These are phyloP conservation scores for Chrysolina oricalcia DNA, from an alignment of 2,888 invertebrate species.

Conservation along the genomic window DNA sequence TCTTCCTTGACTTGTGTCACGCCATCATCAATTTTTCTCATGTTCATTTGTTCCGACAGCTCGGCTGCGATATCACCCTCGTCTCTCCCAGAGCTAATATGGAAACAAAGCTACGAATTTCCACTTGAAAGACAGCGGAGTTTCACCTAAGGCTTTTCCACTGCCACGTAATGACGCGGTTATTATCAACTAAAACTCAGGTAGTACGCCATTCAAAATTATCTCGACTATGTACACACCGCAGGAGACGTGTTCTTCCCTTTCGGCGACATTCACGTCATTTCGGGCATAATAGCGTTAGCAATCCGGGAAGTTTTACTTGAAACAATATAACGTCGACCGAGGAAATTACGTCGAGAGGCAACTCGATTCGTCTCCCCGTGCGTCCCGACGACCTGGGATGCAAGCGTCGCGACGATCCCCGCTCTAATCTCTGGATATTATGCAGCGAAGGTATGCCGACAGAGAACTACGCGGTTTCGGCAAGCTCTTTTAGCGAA, in stretches of 20 bases:
- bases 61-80: neutral
- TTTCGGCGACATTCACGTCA: neutral
- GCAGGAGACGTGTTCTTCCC: constrained; percentile 7
- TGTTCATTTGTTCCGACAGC: too few relatives aligned
- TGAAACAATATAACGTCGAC: constrained; percentile 5
- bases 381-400: neutral
- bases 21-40: too few relatives aligned
- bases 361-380: neutral
- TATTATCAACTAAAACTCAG: constrained; percentile 9
- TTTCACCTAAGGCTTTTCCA: neutral
- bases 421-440: constrained; percentile 6
- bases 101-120: constrained; percentile 9
- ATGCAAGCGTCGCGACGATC: neutral
- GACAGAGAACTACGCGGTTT: neutral
- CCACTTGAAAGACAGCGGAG: neutral
- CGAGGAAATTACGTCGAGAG: constrained; percentile 11
- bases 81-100: neutral
- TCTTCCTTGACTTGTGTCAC: too few relatives aligned
- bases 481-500: constrained; percentile 6
- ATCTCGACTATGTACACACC: constrained; percentile 14
- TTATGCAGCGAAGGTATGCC: constrained; percentile 11
- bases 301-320: neutral
- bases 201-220: constrained; percentile 11
- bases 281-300: neutral
- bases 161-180: constrained; percentile 5